Base-by-base conservation (phyloP, 1,140 invertebrate genomes). In the Agrypnia vestita region DNA sequence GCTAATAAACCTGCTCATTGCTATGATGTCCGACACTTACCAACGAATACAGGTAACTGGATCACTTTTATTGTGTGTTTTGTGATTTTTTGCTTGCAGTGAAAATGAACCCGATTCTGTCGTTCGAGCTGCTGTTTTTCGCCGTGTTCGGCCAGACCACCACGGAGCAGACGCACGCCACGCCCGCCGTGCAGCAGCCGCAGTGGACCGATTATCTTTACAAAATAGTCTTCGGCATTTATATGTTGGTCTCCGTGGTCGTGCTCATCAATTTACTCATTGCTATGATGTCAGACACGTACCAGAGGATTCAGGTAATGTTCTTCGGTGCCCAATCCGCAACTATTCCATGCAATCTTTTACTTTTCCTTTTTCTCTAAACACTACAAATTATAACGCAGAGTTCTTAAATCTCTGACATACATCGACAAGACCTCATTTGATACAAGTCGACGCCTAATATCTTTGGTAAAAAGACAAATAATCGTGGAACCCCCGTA, bases 21-120 rank as follows among this genome's bases (percentile, higher is more conserved):
- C 98, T 91, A 99, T 99, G 98, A 99, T 99, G 98, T 98, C 97
- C 85, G 98, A 99, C 91, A 99, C 98, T 35, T 99, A 99, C 90
- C 98, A 99, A 88, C 92, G 98, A 85, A 99, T 99, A 87, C 95
- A 99, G 92, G 96, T 94, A 92, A 92, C 84, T 90, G 85, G 86
- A 86, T 85, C 85, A 77, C 84, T 82, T 84, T 86, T 82, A 83
- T 84, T 84, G 82, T 82, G 81, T 75, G 77, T 78, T 83, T 84
- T 86, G 88, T 81, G 87, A 90, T 89, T 86, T 86, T 90, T 87
- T 93, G 90, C 92, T 94, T 93, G 88, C 94, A 97, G 95, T 97
- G 87, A 92, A 92, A 88, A 94, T 96, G 93, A 95, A 94, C 88
- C 96, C 97, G 80, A 89, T 97, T 80, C 92, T 95, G 86, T 96